Evolutionary conservation across 2,888 invertebrate genomes (phyloP).

Genomic region (Clostera curtula): DNA sequence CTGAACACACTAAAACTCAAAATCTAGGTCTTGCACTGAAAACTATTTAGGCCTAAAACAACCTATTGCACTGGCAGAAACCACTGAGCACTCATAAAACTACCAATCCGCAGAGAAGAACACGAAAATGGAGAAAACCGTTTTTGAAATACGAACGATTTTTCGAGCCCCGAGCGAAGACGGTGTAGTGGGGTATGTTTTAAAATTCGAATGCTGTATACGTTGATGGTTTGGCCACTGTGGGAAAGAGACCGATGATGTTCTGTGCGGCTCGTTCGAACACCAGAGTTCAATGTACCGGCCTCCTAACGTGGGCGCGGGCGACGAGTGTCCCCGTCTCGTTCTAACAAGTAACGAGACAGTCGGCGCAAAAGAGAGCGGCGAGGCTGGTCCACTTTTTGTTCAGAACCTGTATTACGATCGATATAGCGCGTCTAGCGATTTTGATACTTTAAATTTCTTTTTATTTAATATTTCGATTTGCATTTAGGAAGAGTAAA

Average conservation of each 20-base stretch:
- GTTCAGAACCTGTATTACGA: conserved; percentile 65
- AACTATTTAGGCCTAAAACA: conserved; percentile 1
- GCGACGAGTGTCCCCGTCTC: conserved; percentile 39
- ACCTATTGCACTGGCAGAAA: not conserved
- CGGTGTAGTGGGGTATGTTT: conserved; percentile 22
- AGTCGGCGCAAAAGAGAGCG: conserved; percentile 28
- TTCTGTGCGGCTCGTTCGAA: conserved; percentile 36
- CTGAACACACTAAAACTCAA: not conserved
- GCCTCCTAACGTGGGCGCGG: conserved; percentile 64
- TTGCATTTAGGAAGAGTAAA: conserved; percentile 3
- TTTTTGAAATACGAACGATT: conserved; percentile 16
- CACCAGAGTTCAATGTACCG: conserved; percentile 61
- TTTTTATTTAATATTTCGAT: conserved; percentile 14
- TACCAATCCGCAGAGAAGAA: not conserved
- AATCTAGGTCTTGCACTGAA: not conserved
- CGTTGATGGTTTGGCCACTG: conserved; percentile 32
- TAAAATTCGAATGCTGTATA: conserved; percentile 27
- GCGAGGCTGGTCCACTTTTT: conserved; percentile 56
- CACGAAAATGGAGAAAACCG: conserved; percentile 1
- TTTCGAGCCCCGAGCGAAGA: conserved; percentile 23
- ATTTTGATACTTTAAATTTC: conserved; percentile 47
- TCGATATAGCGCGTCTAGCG: conserved; percentile 47
- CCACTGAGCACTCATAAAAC: not conserved
- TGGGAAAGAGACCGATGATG: conserved; percentile 41
- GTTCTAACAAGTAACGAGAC: conserved; percentile 30